phyloP scores from a whole-genome alignment of 2,113 vertebrate species.

The Lamprotornis superbus region DNA sequence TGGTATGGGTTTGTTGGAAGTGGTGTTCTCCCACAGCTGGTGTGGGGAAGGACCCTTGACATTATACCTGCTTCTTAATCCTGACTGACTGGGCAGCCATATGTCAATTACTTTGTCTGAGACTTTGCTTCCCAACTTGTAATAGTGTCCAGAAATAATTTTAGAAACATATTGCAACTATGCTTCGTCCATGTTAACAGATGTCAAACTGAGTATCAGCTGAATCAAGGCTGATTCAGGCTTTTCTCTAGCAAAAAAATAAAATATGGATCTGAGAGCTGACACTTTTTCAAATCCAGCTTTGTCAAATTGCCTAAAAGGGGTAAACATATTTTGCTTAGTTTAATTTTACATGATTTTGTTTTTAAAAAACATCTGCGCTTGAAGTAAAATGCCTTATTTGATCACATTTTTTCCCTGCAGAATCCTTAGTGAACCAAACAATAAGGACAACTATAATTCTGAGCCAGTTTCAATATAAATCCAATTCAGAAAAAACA shows the following conservation, averaged over 20 bases:
- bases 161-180: background rate
- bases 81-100: background rate
- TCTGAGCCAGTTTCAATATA: slow-evolving; percentile 50
- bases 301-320: background rate
- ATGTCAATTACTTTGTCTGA: background rate
- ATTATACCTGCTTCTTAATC: background rate
- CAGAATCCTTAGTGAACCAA: slow-evolving; percentile 18
- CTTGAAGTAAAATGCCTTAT: background rate
- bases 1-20: background rate
- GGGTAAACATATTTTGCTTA: background rate
- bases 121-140: background rate
- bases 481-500: slow-evolving; percentile 26
- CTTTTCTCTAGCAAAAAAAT: background rate
- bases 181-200: background rate
- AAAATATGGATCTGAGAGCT: background rate
- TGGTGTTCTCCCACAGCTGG: background rate
- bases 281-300: background rate
- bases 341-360: background rate
- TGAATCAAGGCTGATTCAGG: background rate
- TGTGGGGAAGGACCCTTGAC: background rate
- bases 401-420: background rate
- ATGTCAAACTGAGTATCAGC: background rate
- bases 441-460: slow-evolving; percentile 16
- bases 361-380: background rate
- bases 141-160: background rate